These are phyloP conservation scores for Narcine bancroftii DNA, from an alignment of 2,113 vertebrate species.

Conservation along the genomic window DNA sequence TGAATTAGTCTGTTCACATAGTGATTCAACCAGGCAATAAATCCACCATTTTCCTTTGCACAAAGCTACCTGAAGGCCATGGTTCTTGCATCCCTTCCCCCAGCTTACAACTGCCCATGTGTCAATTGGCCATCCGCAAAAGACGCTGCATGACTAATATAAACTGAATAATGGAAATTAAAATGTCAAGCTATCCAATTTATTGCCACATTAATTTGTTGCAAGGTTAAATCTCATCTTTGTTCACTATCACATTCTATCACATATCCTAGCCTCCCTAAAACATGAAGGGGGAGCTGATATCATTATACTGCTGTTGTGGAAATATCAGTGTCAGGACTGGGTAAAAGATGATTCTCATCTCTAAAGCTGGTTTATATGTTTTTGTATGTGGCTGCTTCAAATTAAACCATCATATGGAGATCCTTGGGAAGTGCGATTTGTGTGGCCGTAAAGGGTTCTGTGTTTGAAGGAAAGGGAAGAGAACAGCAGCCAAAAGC, in stretches of 20 bases:
- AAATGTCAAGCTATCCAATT: slow-evolving; percentile 21
- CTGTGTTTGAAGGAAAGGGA: not conserved
- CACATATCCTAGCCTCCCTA: not conserved
- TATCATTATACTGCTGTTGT: not conserved
- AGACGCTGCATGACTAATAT: slow-evolving; percentile 18
- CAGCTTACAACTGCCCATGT: not conserved
- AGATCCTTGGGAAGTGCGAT: not conserved
- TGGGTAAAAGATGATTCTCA: not conserved
- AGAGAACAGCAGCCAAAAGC: not conserved
- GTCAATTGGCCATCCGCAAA: not conserved
- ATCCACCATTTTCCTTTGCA: slow-evolving; percentile 4
- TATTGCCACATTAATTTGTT: not conserved
- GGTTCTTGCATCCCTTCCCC: not conserved
- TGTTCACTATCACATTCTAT: not conserved
- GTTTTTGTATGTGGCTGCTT: not conserved
- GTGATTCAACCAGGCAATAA: not conserved
- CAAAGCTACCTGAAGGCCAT: not conserved
- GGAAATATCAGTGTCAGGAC: not conserved
- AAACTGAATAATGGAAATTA: slow-evolving; percentile 27
- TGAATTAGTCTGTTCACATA: not conserved
- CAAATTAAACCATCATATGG: not conserved
- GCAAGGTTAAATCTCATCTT: slow-evolving; percentile 15
- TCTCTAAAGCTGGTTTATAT: not conserved
- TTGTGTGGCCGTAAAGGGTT: not conserved
- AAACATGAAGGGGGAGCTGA: not conserved